phyloP scores from a whole-genome alignment of 2,113 vertebrate species.

The Chrysochloris asiatica region DNA sequence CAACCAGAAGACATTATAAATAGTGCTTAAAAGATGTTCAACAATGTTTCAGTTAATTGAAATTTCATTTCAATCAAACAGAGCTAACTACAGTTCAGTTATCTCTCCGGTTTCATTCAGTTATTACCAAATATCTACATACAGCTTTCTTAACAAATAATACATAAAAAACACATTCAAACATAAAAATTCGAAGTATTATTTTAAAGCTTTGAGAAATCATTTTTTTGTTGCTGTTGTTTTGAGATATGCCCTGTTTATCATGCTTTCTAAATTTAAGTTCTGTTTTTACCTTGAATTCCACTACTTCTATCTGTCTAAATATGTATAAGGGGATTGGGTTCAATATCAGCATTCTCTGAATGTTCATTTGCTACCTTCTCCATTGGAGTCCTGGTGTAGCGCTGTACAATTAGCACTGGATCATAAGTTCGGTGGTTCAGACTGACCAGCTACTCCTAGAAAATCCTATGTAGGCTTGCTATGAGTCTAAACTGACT shows the following conservation, averaged over 20 bases:
- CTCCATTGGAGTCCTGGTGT: too few species aligned
- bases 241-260: neutral
- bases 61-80: too few species aligned
- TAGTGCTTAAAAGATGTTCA: too few species aligned
- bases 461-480: too few species aligned
- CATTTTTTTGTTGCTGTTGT: neutral
- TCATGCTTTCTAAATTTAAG: neutral
- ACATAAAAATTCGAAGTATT: neutral
- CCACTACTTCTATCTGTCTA: neutral
- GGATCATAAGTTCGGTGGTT: too few species aligned
- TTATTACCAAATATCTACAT: neutral
- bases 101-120: too few species aligned
- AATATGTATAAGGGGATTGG: neutral
- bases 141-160: neutral
- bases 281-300: neutral
- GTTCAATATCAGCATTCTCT: neutral
- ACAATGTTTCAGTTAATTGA: too few species aligned
- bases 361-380: too few species aligned
- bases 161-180: neutral
- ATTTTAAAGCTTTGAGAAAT: constrained; percentile 30
- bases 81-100: too few species aligned
- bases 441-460: too few species aligned
- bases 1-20: neutral
- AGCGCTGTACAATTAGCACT: too few species aligned
- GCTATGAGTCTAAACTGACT: too few species aligned